phyloP scores from a whole-genome alignment of 37 sponge, comb jelly and placozoan species.

The Cliona cf. orientalis region DNA sequence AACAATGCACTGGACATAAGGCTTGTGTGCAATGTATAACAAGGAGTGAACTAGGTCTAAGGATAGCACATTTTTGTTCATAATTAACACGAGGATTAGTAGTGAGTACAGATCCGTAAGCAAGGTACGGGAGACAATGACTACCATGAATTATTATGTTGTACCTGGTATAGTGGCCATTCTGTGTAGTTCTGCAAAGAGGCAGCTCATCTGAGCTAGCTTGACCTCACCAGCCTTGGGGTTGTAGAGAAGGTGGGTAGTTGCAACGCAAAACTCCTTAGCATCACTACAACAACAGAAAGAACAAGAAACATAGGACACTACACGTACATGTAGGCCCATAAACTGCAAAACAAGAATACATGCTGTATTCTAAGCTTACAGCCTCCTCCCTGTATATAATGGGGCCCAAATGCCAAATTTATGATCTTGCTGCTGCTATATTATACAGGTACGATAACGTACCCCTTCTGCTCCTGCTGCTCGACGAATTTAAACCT shows the following conservation, averaged over 20 bases:
- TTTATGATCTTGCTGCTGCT: neutral
- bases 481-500: slow-evolving; percentile 22
- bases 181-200: slow-evolving; percentile 83
- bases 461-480: no score
- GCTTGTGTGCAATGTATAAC: no score
- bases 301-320: neutral
- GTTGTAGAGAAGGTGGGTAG: slow-evolving; percentile 96
- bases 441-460: no score
- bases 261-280: slow-evolving; percentile 82
- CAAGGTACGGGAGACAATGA: no score
- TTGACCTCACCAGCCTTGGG: slow-evolving; percentile 97
- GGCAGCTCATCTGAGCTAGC: slow-evolving; percentile 84
- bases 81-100: no score
- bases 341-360: neutral
- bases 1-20: no score
- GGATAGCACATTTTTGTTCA: no score
- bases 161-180: slow-evolving; percentile 48
- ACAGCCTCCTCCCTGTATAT: neutral
- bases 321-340: neutral
- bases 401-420: neutral
- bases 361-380: neutral
- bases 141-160: no score
- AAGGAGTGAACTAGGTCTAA: no score
- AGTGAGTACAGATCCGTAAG: no score
- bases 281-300: neutral